Conservation (phyloP, 1,140 invertebrate genomes). For the Drosophila obscura region DNA sequence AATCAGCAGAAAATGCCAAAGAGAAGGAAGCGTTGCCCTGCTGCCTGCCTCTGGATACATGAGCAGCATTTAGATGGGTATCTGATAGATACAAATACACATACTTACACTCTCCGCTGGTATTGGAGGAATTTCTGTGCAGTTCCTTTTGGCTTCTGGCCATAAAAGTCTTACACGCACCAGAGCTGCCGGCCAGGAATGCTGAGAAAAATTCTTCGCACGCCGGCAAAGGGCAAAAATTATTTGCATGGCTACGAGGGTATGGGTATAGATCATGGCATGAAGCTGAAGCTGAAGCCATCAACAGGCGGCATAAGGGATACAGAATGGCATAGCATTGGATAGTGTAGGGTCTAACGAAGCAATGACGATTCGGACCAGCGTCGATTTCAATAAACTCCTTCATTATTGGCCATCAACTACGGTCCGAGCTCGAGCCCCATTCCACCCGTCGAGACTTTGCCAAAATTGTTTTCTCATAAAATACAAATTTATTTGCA, state of each 20-base stretch:
- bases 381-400: slow-evolving; percentile 76
- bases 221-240: slow-evolving; percentile 59
- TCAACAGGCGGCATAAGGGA: slow-evolving; percentile 66
- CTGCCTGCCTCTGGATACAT: slow-evolving; percentile 33
- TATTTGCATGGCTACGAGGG: slow-evolving; percentile 57
- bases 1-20: slow-evolving; percentile 52
- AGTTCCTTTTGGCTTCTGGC: slow-evolving; percentile 29
- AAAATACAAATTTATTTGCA: slow-evolving; percentile 82
- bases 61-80: slow-evolving; percentile 63
- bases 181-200: slow-evolving; percentile 25
- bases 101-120: slow-evolving; percentile 3
- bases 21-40: not conserved
- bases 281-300: slow-evolving; percentile 23
- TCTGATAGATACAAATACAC: slow-evolving; percentile 63
- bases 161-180: slow-evolving; percentile 68
- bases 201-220: slow-evolving; percentile 72
- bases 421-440: slow-evolving; percentile 10
- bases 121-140: slow-evolving; percentile 40
- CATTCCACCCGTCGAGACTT: slow-evolving; percentile 41
- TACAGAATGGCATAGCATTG: not conserved
- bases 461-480: slow-evolving; percentile 77
- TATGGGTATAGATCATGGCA: slow-evolving; percentile 1
- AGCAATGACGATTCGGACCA: slow-evolving; percentile 64
- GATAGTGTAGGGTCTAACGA: slow-evolving; percentile 43
- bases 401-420: slow-evolving; percentile 64